Percentiles rank a stretch among this genome's conserved stretches.
phyloP scores from a whole-genome alignment of 1,140 invertebrate genomes.

The Drosophila suzukii region DNA sequence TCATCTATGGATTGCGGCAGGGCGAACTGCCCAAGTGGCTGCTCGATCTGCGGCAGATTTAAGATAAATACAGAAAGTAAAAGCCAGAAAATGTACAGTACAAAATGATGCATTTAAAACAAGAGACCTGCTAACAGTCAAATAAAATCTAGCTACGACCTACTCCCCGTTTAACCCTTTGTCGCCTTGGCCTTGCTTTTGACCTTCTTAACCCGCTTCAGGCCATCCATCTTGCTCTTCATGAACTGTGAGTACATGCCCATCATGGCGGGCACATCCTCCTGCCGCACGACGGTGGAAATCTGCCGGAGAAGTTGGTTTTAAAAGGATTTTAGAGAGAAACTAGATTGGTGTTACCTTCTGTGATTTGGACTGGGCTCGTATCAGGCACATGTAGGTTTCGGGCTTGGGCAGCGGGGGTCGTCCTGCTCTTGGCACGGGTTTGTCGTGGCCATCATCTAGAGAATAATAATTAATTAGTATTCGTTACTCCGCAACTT shows the following conservation, averaged over 20 bases:
- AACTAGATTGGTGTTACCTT: slow-evolving; percentile 84
- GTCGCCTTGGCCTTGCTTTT: slow-evolving; percentile 90
- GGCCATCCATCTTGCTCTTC: slow-evolving; percentile 92
- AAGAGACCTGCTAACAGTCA: slow-evolving; percentile 41
- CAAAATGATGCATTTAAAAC: slow-evolving; percentile 67
- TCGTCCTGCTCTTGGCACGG: slow-evolving; percentile 87
- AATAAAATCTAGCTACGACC: slow-evolving; percentile 62
- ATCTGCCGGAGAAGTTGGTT: slow-evolving; percentile 81
- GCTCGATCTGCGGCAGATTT: slow-evolving; percentile 32
- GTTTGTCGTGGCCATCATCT: slow-evolving; percentile 92
- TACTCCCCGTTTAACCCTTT: slow-evolving; percentile 62
- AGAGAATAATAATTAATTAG: background rate
- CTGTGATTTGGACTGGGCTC: slow-evolving; percentile 89
- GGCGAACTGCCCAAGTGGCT: slow-evolving; percentile 43
- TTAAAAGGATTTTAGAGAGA: background rate
- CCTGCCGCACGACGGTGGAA: slow-evolving; percentile 91
- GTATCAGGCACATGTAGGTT: slow-evolving; percentile 90
- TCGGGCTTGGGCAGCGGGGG: slow-evolving; percentile 86
- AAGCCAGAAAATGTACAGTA: slow-evolving; percentile 11
- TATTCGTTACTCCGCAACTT: slow-evolving; percentile 10
- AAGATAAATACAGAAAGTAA: background rate
- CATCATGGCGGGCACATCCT: slow-evolving; percentile 94
- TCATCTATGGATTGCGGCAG: slow-evolving; percentile 39
- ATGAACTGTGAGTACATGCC: slow-evolving; percentile 92
- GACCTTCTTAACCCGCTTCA: slow-evolving; percentile 93